phyloP scores from a whole-genome alignment of 2,797 vertebrate species.

The Naso thynnoides region DNA sequence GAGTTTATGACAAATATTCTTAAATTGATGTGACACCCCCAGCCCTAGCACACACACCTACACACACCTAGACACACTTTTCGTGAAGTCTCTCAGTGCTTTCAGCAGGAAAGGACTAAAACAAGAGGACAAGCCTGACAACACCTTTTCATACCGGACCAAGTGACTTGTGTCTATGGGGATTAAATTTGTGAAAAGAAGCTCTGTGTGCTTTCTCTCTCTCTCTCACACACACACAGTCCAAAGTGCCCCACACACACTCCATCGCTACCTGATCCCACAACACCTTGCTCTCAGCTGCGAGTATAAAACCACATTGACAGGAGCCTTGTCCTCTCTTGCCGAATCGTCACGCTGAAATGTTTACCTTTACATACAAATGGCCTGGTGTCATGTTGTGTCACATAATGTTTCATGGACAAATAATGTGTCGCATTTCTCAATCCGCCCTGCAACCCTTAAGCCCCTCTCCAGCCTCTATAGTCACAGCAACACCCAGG shows the following conservation, averaged over 20 bases:
- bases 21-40: not conserved
- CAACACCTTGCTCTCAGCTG: constrained; percentile 71
- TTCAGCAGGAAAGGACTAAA: constrained; percentile 49
- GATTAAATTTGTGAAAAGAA: constrained; percentile 80
- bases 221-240: constrained; percentile 45
- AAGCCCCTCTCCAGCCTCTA: constrained; percentile 64
- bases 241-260: constrained; percentile 49
- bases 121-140: constrained; percentile 68
- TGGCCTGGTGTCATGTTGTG: constrained; percentile 76
- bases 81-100: constrained; percentile 48
- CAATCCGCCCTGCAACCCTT: constrained; percentile 69
- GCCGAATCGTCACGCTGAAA: constrained; percentile 79
- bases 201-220: constrained; percentile 41
- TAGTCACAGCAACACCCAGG: constrained; percentile 62
- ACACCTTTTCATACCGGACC: constrained; percentile 68
- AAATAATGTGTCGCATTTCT: constrained; percentile 79
- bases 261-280: constrained; percentile 52
- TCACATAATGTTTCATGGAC: constrained; percentile 83
- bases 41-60: not conserved
- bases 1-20: not conserved
- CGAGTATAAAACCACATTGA: constrained; percentile 75
- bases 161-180: constrained; percentile 72
- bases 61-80: constrained; percentile 27
- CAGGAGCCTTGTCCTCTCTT: constrained; percentile 78
- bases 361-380: constrained; percentile 83